These are phyloP conservation scores for Heliothis virescens DNA, from an alignment of 1,140 invertebrate genomes.

Conservation along the genomic window DNA sequence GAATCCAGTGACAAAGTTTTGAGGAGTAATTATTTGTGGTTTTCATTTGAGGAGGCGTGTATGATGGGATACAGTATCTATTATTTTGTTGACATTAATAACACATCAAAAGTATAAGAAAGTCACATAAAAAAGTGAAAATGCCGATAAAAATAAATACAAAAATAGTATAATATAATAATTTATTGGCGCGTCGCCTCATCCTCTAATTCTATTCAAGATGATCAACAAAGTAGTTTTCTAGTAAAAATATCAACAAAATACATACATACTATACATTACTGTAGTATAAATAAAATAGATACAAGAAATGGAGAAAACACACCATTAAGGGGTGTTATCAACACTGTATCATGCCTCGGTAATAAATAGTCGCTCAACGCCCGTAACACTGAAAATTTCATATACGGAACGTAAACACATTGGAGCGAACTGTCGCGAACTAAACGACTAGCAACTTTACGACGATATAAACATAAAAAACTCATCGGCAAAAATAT, in stretches of 20 bases:
- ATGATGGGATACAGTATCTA: not conserved
- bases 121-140: too few relatives aligned
- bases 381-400: constrained; percentile 68
- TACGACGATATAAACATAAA: constrained; percentile 83
- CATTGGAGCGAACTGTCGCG: constrained; percentile 71
- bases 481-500: constrained; percentile 82
- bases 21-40: constrained; percentile 38
- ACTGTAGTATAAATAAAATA: not conserved
- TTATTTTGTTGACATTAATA: not conserved
- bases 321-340: constrained; percentile 17
- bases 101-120: not conserved
- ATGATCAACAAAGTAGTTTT: not conserved
- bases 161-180: too few relatives aligned
- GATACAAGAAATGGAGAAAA: constrained; percentile 27
- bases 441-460: constrained; percentile 77
- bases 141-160: too few relatives aligned
- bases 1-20: constrained; percentile 42
- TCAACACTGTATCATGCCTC: constrained; percentile 48
- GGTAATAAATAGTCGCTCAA: constrained; percentile 58
- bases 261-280: constrained; percentile 1
- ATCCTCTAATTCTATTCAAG: not conserved
- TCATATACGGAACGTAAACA: constrained; percentile 72
- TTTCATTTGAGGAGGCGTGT: constrained; percentile 21
- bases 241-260: constrained; percentile 10
- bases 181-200: not conserved